Evolutionary conservation across 92 coral and sea anemone genomes (phyloP), one percentile per base, ranked within the genome.

Genomic region (Plumapathes pennacea): DNA sequence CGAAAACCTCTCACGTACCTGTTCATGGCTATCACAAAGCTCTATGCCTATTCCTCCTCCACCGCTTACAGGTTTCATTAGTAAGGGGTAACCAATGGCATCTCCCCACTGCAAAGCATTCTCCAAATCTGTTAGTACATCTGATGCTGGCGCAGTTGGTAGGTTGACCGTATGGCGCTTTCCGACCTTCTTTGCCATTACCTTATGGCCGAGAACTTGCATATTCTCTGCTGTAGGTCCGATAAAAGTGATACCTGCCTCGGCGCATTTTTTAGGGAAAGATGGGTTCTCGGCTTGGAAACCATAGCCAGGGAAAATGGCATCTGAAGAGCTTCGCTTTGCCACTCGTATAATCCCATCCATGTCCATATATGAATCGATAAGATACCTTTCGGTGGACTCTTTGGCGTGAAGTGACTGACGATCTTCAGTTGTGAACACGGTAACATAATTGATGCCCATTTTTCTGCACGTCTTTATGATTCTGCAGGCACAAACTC

Each of bases 251-350:
- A 81, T 48, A 2, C 52, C 82, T 2, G 74, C 68, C 14, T 59
- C 72, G 5, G 33, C 22, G 28, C 88, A 81, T 54, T 57, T 57
- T 29, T 43, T 42, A 10, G 88, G 71, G 32, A 81, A 81, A 25
- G 49, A 19, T 21, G 40, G 42, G 23, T 74, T 74, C 46, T 81
- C 88, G 10, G 88, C 46, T 46, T 64, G 82, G 40, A 81, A 81
- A 17, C 88, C 88, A 51, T 81, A 81, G 1, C 88, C 88, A 12
- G 88, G 88, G 48, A 58, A 77, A 51, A 81, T 67, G 33, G 88
- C 88, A 31, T 40, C 44, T 6, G 83, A 53, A 41, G 10, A 21
- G 37, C 69, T 22, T 21, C 38, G 21, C 32, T 12, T 58, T 19
- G 88, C 88, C 14, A 38, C 29, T 6, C 47, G 46, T 26, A 81